Percentiles rank a stretch among this genome's conserved stretches.
These are phyloP conservation scores for Sparus aurata DNA, from an alignment of 2,797 vertebrate species.

Conservation along the genomic window DNA sequence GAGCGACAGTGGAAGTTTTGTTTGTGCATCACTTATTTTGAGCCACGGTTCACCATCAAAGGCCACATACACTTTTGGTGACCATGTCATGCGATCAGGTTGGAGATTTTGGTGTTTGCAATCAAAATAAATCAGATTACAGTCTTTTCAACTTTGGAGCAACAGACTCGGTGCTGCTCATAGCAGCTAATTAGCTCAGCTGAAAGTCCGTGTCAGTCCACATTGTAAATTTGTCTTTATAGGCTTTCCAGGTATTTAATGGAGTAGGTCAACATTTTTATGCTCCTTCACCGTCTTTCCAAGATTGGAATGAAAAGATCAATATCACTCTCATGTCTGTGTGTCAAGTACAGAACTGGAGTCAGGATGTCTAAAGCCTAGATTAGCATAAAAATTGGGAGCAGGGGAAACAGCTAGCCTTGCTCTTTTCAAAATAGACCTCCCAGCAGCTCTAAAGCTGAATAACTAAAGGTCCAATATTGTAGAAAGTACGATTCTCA, in stretches of 20 bases:
- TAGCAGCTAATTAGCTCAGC: conserved; percentile 6
- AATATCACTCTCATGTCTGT: neutral
- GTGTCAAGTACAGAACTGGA: neutral
- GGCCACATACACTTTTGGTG: neutral
- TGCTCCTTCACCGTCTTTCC: neutral
- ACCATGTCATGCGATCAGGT: conserved; percentile 2
- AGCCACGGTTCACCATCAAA: neutral
- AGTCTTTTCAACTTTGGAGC: conserved; percentile 7
- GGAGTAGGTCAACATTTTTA: neutral
- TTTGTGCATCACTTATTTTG: conserved; percentile 19
- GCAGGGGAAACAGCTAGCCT: neutral
- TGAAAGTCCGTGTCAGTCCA: neutral
- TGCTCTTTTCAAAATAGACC: neutral
- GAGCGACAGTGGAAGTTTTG: neutral
- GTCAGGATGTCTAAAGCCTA: neutral
- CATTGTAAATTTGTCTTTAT: neutral
- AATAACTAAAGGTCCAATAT: neutral
- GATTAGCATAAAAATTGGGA: neutral
- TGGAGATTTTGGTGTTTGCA: neutral
- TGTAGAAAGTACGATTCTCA: no score
- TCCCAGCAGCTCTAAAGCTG: neutral
- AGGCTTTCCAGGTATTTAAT: conserved; percentile 5
- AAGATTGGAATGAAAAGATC: neutral
- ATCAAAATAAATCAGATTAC: conserved; percentile 19
- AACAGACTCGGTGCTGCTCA: neutral